These are phyloP conservation scores for Myotis davidii DNA, from an alignment of 2,113 vertebrate species.

Conservation along the genomic window DNA sequence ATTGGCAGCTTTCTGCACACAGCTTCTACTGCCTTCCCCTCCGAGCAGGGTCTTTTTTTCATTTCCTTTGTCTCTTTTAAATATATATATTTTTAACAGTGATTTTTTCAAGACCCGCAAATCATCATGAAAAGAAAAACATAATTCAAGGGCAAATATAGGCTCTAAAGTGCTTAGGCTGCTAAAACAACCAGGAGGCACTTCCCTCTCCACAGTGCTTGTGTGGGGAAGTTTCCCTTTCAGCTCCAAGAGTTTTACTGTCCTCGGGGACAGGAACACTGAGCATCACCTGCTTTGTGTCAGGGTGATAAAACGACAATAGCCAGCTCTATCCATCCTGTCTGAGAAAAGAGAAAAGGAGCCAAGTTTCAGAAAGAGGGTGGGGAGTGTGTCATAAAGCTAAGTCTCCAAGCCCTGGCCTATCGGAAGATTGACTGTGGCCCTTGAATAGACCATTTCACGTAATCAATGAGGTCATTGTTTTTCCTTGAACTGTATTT, in stretches of 20 bases:
- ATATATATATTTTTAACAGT: neutral
- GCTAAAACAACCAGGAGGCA: accelerated
- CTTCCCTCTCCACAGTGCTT: accelerated
- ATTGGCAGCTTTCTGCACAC: slow-evolving; percentile 83
- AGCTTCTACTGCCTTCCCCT: slow-evolving; percentile 80
- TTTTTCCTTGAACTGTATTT: slow-evolving; percentile 16
- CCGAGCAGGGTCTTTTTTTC: slow-evolving; percentile 8
- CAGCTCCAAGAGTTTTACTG: neutral
- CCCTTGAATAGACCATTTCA: neutral
- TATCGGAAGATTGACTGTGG: accelerated
- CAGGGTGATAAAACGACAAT: neutral
- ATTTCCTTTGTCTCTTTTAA: slow-evolving; percentile 65
- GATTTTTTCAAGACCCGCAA: slow-evolving; percentile 43
- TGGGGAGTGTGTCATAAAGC: accelerated
- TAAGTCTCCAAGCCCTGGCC: accelerated
- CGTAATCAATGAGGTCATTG: neutral
- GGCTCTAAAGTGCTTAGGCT: neutral
- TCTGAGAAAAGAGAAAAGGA: neutral
- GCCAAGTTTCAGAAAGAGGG: neutral
- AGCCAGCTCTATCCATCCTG: accelerated
- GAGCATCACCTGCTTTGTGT: neutral
- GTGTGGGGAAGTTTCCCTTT: neutral
- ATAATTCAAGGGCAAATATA: neutral
- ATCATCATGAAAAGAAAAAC: slow-evolving; percentile 48
- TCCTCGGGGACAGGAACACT: accelerated